These are phyloP conservation scores for Acanthococcus lagerstroemiae DNA, from an alignment of 2,888 invertebrate species.

Conservation along the genomic window DNA sequence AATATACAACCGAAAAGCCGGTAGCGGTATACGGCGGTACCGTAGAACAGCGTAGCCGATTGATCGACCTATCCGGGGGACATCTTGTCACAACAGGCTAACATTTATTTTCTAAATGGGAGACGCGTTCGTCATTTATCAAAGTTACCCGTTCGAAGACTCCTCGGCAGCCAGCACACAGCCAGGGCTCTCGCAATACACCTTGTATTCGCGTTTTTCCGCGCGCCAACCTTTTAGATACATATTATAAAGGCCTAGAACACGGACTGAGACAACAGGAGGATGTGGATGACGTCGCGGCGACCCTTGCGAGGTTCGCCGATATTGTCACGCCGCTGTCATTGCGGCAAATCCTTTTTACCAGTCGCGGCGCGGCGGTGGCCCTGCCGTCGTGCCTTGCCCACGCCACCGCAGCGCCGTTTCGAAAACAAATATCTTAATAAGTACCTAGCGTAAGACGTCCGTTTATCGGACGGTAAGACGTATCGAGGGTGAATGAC, in stretches of 20 bases:
- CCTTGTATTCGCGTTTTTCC: too few species aligned
- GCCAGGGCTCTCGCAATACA: background rate
- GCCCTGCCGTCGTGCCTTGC: too few species aligned
- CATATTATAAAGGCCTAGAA: too few species aligned
- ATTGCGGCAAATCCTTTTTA: conserved; percentile 18
- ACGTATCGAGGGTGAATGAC: too few species aligned
- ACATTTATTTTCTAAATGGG: conserved; percentile 31
- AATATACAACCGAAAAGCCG: conserved; percentile 5
- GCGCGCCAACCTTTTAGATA: too few species aligned
- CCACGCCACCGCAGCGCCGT: too few species aligned
- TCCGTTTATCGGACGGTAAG: too few species aligned
- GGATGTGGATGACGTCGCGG: background rate
- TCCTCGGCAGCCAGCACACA: background rate
- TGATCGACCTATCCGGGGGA: conserved; percentile 29
- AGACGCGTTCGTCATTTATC: conserved; percentile 28
- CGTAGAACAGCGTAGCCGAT: conserved; percentile 6
- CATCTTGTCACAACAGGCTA: conserved; percentile 31
- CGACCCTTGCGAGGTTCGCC: conserved; percentile 11
- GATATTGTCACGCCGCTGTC: conserved; percentile 21
- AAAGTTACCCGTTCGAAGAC: conserved; percentile 23
- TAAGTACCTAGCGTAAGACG: background rate
- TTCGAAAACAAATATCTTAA: background rate
- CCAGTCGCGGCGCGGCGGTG: too few species aligned
- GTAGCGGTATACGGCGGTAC: background rate
- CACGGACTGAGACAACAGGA: too few species aligned